These are phyloP conservation scores for Sepioteuthis lessoniana DNA, from an alignment of 2,888 invertebrate species.

Conservation along the genomic window DNA sequence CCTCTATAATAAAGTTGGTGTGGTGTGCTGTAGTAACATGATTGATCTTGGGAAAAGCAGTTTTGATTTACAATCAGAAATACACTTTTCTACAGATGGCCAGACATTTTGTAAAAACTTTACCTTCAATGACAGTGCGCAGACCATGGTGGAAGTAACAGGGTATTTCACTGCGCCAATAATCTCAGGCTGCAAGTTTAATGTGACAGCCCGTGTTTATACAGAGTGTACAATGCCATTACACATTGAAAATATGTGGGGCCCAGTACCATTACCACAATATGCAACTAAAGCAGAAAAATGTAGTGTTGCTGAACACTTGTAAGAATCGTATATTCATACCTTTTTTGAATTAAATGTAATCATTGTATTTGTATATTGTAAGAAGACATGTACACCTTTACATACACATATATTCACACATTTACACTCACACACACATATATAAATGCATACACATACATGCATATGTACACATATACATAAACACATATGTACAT, in stretches of 20 bases:
- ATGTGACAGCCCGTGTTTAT: slow-evolving; percentile 54
- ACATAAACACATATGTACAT: no score
- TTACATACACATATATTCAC: no score
- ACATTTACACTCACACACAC: no score
- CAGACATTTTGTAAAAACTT: slow-evolving; percentile 20
- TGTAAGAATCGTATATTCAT: slow-evolving; percentile 58
- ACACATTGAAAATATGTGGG: slow-evolving; percentile 72
- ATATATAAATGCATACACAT: no score
- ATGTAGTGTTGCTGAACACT: slow-evolving; percentile 74
- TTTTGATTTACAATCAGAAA: slow-evolving; percentile 50
- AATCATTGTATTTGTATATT: no score
- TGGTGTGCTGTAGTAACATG: slow-evolving; percentile 70
- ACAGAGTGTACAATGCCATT: slow-evolving; percentile 74
- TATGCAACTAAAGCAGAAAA: slow-evolving; percentile 70
- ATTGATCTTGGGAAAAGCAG: slow-evolving; percentile 51
- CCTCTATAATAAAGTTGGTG: slow-evolving; percentile 68
- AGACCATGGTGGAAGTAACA: background rate
- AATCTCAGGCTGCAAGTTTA: background rate
- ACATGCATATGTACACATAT: no score
- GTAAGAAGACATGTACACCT: no score
- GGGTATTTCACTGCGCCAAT: background rate
- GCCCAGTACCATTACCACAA: slow-evolving; percentile 70
- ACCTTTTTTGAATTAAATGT: background rate
- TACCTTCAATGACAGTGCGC: background rate
- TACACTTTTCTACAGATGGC: slow-evolving; percentile 25